Percentiles rank a stretch among this genome's conserved stretches.
phyloP scores from a whole-genome alignment of 2,113 vertebrate genomes.

The Solea senegalensis region DNA sequence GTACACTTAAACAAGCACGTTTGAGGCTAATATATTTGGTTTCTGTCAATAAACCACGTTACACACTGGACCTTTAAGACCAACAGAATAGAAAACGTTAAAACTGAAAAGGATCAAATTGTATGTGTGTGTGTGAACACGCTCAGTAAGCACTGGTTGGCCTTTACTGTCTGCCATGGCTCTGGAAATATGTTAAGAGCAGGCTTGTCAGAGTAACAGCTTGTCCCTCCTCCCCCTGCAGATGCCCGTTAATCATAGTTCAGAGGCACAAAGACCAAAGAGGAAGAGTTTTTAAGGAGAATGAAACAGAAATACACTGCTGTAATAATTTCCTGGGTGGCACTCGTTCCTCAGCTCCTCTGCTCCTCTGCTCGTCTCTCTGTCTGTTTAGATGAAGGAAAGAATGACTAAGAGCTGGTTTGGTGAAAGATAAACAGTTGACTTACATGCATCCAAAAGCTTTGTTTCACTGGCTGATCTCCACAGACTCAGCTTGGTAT shows the following conservation, averaged over 20 bases:
- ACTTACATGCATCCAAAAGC: constrained; percentile 13
- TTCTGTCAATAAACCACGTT: no score
- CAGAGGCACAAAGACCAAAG: constrained; percentile 7
- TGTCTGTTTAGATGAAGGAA: constrained; percentile 28
- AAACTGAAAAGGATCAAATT: background rate
- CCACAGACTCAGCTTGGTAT: constrained; percentile 28
- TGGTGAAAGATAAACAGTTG: constrained; percentile 40
- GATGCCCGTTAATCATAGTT: constrained; percentile 60
- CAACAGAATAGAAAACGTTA: background rate
- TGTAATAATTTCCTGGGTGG: constrained; percentile 6
- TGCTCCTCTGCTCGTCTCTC: background rate
- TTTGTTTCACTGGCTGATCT: constrained; percentile 15
- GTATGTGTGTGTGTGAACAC: background rate
- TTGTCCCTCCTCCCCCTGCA: constrained; percentile 33
- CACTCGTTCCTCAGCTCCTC: background rate
- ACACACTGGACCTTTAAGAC: no score
- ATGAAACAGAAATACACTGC: background rate
- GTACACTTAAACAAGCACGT: no score
- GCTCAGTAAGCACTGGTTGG: constrained; percentile 3
- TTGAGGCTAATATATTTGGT: no score
- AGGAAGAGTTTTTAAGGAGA: constrained; percentile 17
- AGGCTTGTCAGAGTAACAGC: constrained; percentile 36
- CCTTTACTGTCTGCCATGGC: constrained; percentile 11
- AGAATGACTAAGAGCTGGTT: constrained; percentile 36
- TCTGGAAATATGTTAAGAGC: constrained; percentile 57